Base-by-base conservation (phyloP, 2,113 vertebrate species). In the Lophius piscatorius region DNA sequence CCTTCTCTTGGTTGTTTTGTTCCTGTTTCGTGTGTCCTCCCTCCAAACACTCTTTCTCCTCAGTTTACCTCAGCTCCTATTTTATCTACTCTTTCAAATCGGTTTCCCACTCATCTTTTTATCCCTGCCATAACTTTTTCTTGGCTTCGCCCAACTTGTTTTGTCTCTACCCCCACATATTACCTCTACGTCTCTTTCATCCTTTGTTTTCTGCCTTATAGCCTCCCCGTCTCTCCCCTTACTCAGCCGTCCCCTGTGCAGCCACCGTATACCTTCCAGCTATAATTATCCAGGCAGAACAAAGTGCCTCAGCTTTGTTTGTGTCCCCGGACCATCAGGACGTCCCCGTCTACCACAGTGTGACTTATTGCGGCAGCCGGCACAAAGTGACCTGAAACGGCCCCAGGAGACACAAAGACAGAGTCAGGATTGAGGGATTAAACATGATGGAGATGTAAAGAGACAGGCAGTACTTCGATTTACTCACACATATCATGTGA, bases 261-360 rank as follows among this genome's bases (percentile, higher is more conserved):
- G 28, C 18, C 24, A 54, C 47, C 54, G 21, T 59, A 9, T 51
- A 61, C 50, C 46, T 49, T 36, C 38, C 56, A 74, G 78, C 61
- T 56, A 74, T 82, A 75, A 81, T 84, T 76, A 75, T 55, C 54
- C 56, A 51, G 36, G 33, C 56, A 50, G 59, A 48, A 45, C 38
- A 50, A 56, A 55, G 52, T 7, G 47, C 31, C 24, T 49, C 3
- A 2, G 56, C 47, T 71, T 42, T 64, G 59, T 77, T 74, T 72
- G 48, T 67, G 65, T 44, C 70, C 65, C 42, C 6, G 36, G 61
- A 28, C 49, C 21, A 24, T 38, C 21, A 38, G 62, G 63, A 74
- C 39, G 41, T 69, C 62, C 48, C 57, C 11, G 51, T 56, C 66
- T 57, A 18, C 34, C 21, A 18, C 21, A n/a, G 18, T 6, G 21